Evolutionary conservation across 2,113 vertebrate genomes (phyloP).

Genomic region (Tragelaphus imberbis): DNA sequence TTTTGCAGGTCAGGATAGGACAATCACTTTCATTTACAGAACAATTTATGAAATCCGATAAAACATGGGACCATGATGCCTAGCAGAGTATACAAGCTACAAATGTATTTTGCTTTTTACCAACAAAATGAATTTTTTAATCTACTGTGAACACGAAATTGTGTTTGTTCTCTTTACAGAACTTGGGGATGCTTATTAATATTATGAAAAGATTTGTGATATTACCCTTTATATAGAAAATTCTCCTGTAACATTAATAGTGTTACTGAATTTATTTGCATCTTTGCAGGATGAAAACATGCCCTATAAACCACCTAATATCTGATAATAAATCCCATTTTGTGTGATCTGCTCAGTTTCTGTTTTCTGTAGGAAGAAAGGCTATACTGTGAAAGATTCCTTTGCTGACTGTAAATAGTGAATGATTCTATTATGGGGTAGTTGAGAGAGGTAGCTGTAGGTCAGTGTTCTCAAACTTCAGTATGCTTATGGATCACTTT

Average conservation of each 20-base stretch:
- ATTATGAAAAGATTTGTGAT: not conserved
- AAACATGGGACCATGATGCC: not conserved
- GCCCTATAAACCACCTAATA: not conserved
- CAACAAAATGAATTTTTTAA: not conserved
- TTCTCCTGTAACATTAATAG: not conserved
- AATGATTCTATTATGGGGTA: not conserved
- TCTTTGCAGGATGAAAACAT: not conserved
- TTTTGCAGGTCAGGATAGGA: not conserved
- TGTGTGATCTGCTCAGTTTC: not conserved
- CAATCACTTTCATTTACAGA: not conserved
- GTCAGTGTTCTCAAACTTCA: not conserved
- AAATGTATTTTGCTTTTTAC: not conserved
- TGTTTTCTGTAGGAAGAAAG: not conserved
- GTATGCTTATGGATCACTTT: not conserved
- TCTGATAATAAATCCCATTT: not conserved
- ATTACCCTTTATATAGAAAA: not conserved
- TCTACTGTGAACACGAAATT: not conserved
- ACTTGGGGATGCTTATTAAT: not conserved
- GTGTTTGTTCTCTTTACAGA: not conserved
- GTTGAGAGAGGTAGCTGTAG: not conserved
- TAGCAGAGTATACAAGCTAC: not conserved
- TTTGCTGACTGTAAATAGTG: not conserved
- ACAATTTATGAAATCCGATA: not conserved
- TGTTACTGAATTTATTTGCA: not conserved
- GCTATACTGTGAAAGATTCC: not conserved